These are phyloP conservation scores for Agonopterix alstromeriana DNA, from an alignment of 2,888 invertebrate species.

Conservation along the genomic window DNA sequence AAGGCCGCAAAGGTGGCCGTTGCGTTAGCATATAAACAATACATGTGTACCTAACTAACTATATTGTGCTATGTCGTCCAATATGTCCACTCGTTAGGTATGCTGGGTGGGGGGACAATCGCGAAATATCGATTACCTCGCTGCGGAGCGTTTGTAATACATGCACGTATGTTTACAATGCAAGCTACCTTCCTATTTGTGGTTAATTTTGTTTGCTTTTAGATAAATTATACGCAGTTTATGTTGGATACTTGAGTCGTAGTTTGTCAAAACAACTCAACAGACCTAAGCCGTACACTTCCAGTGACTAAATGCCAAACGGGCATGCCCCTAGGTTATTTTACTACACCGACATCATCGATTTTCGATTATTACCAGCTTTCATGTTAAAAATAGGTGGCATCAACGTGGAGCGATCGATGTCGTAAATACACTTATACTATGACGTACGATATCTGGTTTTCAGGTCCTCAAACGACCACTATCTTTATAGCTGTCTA, in stretches of 20 bases:
- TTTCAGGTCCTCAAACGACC: slow-evolving; percentile 20
- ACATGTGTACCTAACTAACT: too few species aligned
- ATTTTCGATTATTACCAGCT: neutral
- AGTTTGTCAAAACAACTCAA: neutral
- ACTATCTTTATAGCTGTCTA: slow-evolving; percentile 32
- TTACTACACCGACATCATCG: neutral
- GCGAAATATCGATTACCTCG: slow-evolving; percentile 54
- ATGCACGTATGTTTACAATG: slow-evolving; percentile 22
- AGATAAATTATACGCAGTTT: neutral
- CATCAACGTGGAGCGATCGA: slow-evolving; percentile 2
- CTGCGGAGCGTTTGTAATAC: slow-evolving; percentile 20
- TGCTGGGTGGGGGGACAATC: slow-evolving; percentile 36
- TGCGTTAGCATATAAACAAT: too few species aligned
- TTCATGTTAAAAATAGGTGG: slow-evolving; percentile 2
- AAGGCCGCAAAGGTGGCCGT: too few species aligned
- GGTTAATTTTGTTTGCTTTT: neutral
- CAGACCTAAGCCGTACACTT: too few species aligned
- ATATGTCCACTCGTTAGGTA: neutral
- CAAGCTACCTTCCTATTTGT: slow-evolving; percentile 12
- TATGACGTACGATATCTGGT: slow-evolving; percentile 25
- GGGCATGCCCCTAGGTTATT: neutral
- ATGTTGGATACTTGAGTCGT: neutral
- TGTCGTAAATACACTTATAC: slow-evolving; percentile 9
- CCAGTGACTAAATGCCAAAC: neutral
- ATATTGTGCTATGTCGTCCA: neutral